Base-by-base conservation (phyloP, 2,888 invertebrate species). In the Drosophila mayaguana region DNA sequence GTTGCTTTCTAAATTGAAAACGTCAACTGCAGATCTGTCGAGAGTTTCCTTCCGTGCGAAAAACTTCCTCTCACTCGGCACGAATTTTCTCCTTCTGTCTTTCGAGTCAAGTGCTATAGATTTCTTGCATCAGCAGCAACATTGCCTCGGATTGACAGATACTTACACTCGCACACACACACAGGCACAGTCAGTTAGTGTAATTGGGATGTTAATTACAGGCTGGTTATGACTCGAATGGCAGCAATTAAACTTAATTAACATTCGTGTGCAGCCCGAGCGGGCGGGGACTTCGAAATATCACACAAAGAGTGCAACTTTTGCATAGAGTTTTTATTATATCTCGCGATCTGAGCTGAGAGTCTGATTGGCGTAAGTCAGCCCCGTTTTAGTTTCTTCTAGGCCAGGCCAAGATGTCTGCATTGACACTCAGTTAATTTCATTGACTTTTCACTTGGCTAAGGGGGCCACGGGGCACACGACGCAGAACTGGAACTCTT, bases 131-230 rank as follows among this genome's bases (percentile, higher is more conserved):
- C 50, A 66, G 74, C 50, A 66, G 74, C 61, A 66, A 81, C 68
- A 74, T 81, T 69, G 42, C 64, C 66, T 68, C 63, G 54, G 71
- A 69, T 68, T 75, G 74, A 79, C 72, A 77, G 55, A 61, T 42
- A 74, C 55, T 66, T 48, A 59, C 22, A 55, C 51, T 60, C 38
- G 46, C 50, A 53, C 56, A n/a, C n/a, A 63, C 51, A 54, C 25
- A 43, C 45, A 62, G n/a, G 25, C 46, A 36, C 62, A 53, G 45
- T 45, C 68, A 83, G 81, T 75, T 62, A 67, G 77, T 80, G 83
- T 91, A 90, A 92, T 92, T 91, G 90, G 76, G 83, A 88, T 85
- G 88, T 91, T 92, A 91, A 92, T 92, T 91, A 84, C 81, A 80
- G 83, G 80, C 80, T 78, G 76, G 90, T 92, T 92, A 91, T 90